Evolutionary conservation across 2,888 invertebrate genomes (phyloP).

Genomic region (Acheta domesticus): DNA sequence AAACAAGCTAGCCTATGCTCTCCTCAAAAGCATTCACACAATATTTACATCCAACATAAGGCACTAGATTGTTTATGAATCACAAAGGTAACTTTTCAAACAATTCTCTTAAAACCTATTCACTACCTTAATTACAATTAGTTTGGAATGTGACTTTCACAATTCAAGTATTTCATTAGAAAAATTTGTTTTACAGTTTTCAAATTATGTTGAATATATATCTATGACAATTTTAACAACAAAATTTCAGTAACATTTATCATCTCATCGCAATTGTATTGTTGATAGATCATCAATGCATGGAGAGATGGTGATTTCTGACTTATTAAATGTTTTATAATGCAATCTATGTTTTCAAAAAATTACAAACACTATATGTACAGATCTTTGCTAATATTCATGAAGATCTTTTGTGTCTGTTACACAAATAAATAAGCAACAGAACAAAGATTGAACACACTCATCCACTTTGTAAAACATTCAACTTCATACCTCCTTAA

Average conservation of each 20-base stretch:
- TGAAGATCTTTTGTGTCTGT: not conserved
- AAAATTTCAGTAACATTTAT: not conserved
- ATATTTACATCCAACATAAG: too few relatives aligned
- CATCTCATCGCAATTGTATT: not conserved
- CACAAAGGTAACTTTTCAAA: too few relatives aligned
- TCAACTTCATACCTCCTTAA: too few relatives aligned
- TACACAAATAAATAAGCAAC: not conserved
- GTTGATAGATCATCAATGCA: not conserved
- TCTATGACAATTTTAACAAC: not conserved
- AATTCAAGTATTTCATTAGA: too few relatives aligned
- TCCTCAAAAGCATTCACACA: too few relatives aligned
- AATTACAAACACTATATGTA: not conserved
- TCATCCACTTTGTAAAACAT: not conserved
- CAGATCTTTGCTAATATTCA: not conserved
- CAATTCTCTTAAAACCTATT: too few relatives aligned
- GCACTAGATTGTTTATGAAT: too few relatives aligned
- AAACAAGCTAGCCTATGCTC: too few relatives aligned
- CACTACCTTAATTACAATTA: too few relatives aligned
- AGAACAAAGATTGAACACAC: not conserved
- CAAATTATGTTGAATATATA: not conserved
- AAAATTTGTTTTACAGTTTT: too few relatives aligned
- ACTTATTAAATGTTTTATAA: not conserved
- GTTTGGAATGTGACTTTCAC: too few relatives aligned
- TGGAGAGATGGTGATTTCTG: not conserved
- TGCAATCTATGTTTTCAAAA: not conserved